Base-by-base conservation (phyloP, 2,888 invertebrate species). In the Crossocerus cetratus region DNA sequence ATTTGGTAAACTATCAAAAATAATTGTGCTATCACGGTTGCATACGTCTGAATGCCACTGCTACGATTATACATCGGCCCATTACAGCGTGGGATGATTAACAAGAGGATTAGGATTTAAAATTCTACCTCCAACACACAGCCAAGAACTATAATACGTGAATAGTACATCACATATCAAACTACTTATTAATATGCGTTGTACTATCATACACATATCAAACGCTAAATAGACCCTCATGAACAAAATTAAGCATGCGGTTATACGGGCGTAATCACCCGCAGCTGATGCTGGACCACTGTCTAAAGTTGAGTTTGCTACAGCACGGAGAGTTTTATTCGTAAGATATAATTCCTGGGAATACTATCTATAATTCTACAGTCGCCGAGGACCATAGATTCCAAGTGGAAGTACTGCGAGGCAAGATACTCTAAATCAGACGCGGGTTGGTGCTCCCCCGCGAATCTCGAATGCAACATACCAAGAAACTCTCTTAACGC, bases 401-500 rank as follows among this genome's bases (percentile, higher is more conserved):
- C 54, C 53, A 69, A 67, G 57, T 23, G 72, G 65, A 72, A 79
- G 69, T 60, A 65, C 71, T 72, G 55, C 72, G 65, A 68, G 72
- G 65, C 67, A 32, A 32, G 65, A 64, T 67, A 58, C 64, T 68
- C 70, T 72, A 71, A 81, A 76, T 80, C 77, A 71, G 72, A 61
- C 65, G 70, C 70, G 80, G 77, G 32, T 2, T 32, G 32, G 8
- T 32, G 32, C 74, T 66, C 74, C 60, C 49, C 67, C 68, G 68
- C 74, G 81, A 80, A 80, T 80, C 78, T 74, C 67, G 64, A 72
- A 65, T 74, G 81, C 72, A 81, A 76, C 81, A 78, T 63, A 74
- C 76, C 74, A 70, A 66, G 81, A 78, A 80, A 78, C 78, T 81
- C 74, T 81, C 78, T 80, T 81, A 78, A 81, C 72, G 72, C 60